Base-by-base conservation (phyloP, 2,888 invertebrate genomes). In the Ophioninae sp. region DNA sequence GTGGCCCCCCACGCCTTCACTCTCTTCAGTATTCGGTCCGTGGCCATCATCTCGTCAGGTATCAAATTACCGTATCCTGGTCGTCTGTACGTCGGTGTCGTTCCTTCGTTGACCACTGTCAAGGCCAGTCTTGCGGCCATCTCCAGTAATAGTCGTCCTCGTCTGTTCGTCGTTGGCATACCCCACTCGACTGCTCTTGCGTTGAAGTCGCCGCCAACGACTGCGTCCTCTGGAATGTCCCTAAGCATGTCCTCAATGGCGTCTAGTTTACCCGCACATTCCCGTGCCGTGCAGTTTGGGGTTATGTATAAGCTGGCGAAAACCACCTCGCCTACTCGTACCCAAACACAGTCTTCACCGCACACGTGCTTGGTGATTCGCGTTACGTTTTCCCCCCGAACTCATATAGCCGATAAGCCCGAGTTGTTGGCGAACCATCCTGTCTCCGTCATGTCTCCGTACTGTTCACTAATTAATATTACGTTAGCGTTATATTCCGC, bases 41-140 rank as follows among this genome's bases (percentile, higher is more conserved):
- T 76, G 17, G 79, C 77, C 72, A 72, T 72, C 17, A 61, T 72
- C 0, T 61, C 61, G 44, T 72, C 59, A 6, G 61, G 61, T 37
- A 85, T 85, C 2, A 79, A 69, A 13, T 68, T 30, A 0, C 69
- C 68, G 23, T 58, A 79, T 8, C 82, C 80, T 10, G 83, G 77
- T 41, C 83, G 59, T 63, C 82, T 68, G 79, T 79, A 86, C 3
- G 83, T 86, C 7, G 82, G 64, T 2, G 68, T 71, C 10, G 67
- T 30, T 59, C 85, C 84, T 0, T 22, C 39, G 37, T 81, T 82
- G 30, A 68, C 58, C 13, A 85, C 73, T 23, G n/a, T 23, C 37
- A 87, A 77, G 10, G 79, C 84, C 9, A 82, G 64, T 73, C 86
- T 85, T 51, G 87, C 82, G 9, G 85, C 84, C 85, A 51, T 51